phyloP scores from a whole-genome alignment of 2,113 vertebrate genomes.

The Junco hyemalis region DNA sequence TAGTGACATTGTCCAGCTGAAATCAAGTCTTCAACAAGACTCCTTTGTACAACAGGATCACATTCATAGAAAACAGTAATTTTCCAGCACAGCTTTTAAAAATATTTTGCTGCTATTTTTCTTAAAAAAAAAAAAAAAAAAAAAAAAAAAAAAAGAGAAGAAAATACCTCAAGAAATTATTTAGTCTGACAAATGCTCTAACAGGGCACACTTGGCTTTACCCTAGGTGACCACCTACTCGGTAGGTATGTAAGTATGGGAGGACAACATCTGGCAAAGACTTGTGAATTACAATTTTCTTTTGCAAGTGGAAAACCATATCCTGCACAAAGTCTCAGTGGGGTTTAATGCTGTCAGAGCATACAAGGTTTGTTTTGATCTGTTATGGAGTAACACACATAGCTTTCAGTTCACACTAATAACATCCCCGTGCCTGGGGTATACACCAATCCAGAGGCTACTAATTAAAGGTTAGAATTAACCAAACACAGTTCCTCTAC shows the following conservation, averaged over 20 bases:
- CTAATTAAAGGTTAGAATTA: conserved; percentile 80
- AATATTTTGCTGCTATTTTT: not conserved
- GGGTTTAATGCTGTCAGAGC: conserved; percentile 76
- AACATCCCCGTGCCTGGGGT: conserved; percentile 71
- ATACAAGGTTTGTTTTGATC: conserved; percentile 79
- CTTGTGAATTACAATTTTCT: conserved; percentile 79
- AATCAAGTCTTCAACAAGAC: not conserved
- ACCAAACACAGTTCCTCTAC: conserved; percentile 72
- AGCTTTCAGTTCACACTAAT: conserved; percentile 76
- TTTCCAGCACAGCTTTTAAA: not conserved
- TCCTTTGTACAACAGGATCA: not conserved
- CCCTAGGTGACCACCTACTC: conserved; percentile 70
- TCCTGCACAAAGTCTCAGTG: conserved; percentile 75
- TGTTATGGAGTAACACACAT: conserved; percentile 74
- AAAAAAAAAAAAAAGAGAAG: no score
- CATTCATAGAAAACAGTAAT: not conserved
- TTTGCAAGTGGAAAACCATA: conserved; percentile 80
- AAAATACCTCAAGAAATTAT: not conserved
- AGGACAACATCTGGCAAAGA: conserved; percentile 75
- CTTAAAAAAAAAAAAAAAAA: not conserved
- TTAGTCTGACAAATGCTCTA: not conserved
- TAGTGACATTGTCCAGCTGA: not conserved
- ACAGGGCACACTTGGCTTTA: conserved; percentile 30
- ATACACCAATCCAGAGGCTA: conserved; percentile 73
- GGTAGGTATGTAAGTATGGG: conserved; percentile 58